Conservation (phyloP, 2,888 invertebrate species). For the Limnephilus auricula region DNA sequence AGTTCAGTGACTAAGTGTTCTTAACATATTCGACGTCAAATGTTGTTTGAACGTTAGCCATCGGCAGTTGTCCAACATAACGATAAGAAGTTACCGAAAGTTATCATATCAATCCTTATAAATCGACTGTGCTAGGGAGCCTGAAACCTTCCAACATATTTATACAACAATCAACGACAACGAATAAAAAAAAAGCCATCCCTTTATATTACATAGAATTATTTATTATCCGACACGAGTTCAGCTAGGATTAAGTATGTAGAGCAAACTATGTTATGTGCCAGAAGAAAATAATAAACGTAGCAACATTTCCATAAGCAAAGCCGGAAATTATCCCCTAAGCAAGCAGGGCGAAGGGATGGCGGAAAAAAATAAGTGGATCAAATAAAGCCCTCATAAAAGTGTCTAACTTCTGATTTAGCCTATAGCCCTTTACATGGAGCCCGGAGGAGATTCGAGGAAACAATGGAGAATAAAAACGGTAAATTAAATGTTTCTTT, state of each 20-base stretch:
- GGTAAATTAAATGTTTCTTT: slow-evolving; percentile 4
- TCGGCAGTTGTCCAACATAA: too few relatives aligned
- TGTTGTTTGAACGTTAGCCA: too few relatives aligned
- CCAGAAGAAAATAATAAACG: slow-evolving; percentile 8
- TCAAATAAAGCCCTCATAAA: slow-evolving; percentile 52
- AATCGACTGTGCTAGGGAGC: too few relatives aligned
- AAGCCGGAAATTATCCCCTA: slow-evolving; percentile 40
- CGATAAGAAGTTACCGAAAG: too few relatives aligned
- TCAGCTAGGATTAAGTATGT: slow-evolving; percentile 23
- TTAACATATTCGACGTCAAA: too few relatives aligned
- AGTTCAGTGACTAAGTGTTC: too few relatives aligned
- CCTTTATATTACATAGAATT: slow-evolving; percentile 3
- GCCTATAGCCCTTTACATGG: not conserved
- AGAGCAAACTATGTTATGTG: not conserved
- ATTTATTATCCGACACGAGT: slow-evolving; percentile 26
- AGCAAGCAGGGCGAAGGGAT: slow-evolving; percentile 22
- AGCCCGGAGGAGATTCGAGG: not conserved
- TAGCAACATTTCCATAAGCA: slow-evolving; percentile 13
- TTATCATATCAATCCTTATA: too few relatives aligned
- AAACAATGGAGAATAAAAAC: not conserved
- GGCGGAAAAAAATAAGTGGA: slow-evolving; percentile 47
- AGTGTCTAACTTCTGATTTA: slow-evolving; percentile 45
- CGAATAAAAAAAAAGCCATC: not conserved
- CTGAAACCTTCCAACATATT: too few relatives aligned
- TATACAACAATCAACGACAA: too few relatives aligned